phyloP scores from a whole-genome alignment of 1,140 invertebrate genomes.

The Aplysia californica region DNA sequence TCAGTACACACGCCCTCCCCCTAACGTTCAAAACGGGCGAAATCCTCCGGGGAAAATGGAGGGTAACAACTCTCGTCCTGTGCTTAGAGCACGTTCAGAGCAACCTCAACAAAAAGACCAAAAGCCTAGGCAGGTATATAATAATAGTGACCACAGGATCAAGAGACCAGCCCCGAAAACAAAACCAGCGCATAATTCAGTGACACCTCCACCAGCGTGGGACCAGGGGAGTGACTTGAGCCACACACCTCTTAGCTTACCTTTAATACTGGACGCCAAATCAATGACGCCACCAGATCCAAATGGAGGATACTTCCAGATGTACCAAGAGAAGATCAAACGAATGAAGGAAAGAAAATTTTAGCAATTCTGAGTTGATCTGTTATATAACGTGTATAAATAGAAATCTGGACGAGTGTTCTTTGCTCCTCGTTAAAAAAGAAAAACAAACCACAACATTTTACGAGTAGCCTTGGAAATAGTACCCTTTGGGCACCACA shows the following conservation, averaged over 20 bases:
- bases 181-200: too few relatives aligned
- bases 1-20: neutral
- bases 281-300: neutral
- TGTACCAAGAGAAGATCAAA: slow-evolving; percentile 37
- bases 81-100: neutral
- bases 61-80: too few relatives aligned
- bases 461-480: too few relatives aligned
- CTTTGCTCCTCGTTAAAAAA: too few relatives aligned
- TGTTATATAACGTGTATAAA: too few relatives aligned
- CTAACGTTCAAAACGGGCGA: neutral
- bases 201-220: neutral
- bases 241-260: slow-evolving; percentile 11
- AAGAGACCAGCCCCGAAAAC: too few relatives aligned
- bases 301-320: slow-evolving; percentile 24
- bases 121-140: too few relatives aligned
- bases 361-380: neutral
- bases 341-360: slow-evolving; percentile 11
- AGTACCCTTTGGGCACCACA: too few relatives aligned
- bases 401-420: too few relatives aligned
- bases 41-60: neutral
- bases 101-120: too few relatives aligned
- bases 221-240: neutral
- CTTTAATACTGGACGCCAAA: slow-evolving; percentile 1
- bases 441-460: too few relatives aligned
- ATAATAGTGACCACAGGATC: too few relatives aligned